phyloP scores from a whole-genome alignment of 2,888 invertebrate species.

The Drosophila yooni region DNA sequence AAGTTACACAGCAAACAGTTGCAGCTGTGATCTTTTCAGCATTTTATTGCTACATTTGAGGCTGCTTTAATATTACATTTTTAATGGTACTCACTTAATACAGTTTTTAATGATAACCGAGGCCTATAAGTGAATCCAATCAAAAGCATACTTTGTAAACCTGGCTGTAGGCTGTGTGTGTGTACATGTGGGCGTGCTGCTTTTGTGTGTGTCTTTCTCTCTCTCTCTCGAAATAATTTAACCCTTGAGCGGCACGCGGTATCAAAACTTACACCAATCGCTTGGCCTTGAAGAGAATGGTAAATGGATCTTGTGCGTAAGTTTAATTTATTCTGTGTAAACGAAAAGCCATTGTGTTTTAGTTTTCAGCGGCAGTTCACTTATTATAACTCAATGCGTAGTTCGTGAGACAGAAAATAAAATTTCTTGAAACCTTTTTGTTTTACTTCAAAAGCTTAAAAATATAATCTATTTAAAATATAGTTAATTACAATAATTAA shows the following conservation, averaged over 20 bases:
- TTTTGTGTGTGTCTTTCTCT: conserved; percentile 1
- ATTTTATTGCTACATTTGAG: conserved; percentile 40
- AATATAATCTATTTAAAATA: background rate
- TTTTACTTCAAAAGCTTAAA: background rate
- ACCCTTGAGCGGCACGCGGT: conserved; percentile 36
- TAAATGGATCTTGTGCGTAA: background rate
- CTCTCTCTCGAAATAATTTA: conserved; percentile 26
- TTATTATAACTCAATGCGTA: background rate
- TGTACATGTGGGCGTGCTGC: background rate
- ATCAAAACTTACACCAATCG: conserved; percentile 2
- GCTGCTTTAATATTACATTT: conserved; percentile 25
- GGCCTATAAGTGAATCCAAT: conserved; percentile 45
- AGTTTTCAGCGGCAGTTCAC: background rate
- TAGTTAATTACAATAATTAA: background rate
- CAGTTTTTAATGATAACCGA: conserved; percentile 32
- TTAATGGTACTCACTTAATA: conserved; percentile 36
- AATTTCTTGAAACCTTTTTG: background rate
- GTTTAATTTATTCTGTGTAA: background rate
- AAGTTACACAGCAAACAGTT: conserved; percentile 35
- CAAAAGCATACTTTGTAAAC: conserved; percentile 30
- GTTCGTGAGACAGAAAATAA: background rate
- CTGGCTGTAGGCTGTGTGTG: background rate
- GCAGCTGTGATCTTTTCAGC: conserved; percentile 25
- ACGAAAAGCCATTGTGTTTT: background rate
- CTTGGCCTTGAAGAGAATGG: background rate